Percentiles rank a stretch among this genome's conserved stretches.
Conservation (phyloP, 2,888 invertebrate species). For the Teleiodes luculella region DNA sequence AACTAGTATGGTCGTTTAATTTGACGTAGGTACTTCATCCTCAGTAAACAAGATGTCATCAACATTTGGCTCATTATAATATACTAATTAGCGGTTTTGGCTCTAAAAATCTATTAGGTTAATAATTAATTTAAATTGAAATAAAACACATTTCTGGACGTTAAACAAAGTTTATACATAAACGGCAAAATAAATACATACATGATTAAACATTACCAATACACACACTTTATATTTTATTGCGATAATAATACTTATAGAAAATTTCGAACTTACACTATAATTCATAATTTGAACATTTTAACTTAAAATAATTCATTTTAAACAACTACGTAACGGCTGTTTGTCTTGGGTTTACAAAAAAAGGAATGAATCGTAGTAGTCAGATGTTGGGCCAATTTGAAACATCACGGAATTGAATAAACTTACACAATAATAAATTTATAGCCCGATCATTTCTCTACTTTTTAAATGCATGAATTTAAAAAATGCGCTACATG, state of each 20-base stretch:
- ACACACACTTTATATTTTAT: slow-evolving; percentile 31
- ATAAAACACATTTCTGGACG: slow-evolving; percentile 27
- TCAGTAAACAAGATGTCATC: not conserved
- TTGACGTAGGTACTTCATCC: not conserved
- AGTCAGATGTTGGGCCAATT: slow-evolving; percentile 28
- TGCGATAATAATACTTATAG: slow-evolving; percentile 25
- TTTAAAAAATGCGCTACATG: slow-evolving; percentile 24
- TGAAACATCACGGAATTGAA: slow-evolving; percentile 1
- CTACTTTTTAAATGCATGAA: slow-evolving; percentile 23
- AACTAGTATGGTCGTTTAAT: no score
- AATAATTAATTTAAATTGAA: slow-evolving; percentile 16
- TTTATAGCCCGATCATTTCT: not conserved
- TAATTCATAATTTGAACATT: slow-evolving; percentile 49
- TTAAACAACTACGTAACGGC: slow-evolving; percentile 26
- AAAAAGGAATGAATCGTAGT: slow-evolving; percentile 43
- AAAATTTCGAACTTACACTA: slow-evolving; percentile 18
- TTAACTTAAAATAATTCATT: slow-evolving; percentile 43
- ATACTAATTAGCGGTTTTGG: not conserved
- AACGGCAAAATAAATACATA: slow-evolving; percentile 55
- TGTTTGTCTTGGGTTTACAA: slow-evolving; percentile 4
- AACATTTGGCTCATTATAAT: not conserved
- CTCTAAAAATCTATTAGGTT: not conserved
- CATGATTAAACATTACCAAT: slow-evolving; percentile 51
- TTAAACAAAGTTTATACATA: slow-evolving; percentile 47
- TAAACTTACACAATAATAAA: slow-evolving; percentile 5